These are phyloP conservation scores for Petrocephalus microphthalmus DNA, from an alignment of 2,113 vertebrate genomes.

Conservation along the genomic window DNA sequence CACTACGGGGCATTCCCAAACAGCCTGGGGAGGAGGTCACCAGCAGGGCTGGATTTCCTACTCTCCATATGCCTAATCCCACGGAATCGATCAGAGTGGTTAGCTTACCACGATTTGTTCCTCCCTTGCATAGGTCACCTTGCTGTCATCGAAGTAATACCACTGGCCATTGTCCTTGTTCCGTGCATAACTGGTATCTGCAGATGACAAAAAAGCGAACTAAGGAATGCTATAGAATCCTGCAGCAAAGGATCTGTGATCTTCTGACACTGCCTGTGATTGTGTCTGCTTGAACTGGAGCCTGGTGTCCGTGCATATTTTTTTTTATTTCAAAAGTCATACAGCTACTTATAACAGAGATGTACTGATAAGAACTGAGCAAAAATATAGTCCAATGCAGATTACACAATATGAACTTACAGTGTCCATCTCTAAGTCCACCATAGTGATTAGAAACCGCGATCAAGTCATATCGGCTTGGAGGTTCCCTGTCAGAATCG, in stretches of 20 bases:
- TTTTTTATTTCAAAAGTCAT: not conserved
- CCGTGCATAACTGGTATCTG: constrained; percentile 75
- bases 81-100: not conserved
- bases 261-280: not conserved
- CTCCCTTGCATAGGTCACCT: constrained; percentile 69
- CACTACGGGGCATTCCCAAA: not conserved
- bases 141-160: constrained; percentile 82
- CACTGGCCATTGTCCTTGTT: constrained; percentile 81
- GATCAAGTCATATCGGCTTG: constrained; percentile 78
- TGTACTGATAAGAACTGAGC: not conserved
- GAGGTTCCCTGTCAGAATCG: constrained; percentile 50
- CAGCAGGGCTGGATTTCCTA: not conserved
- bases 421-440: constrained; percentile 78
- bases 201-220: not conserved
- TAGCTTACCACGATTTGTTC: constrained; percentile 71
- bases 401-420: constrained; percentile 51
- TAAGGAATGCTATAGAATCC: not conserved
- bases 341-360: not conserved
- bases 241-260: not conserved
- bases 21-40: not conserved
- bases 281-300: not conserved
- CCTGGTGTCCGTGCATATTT: not conserved
- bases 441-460: constrained; percentile 84
- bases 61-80: not conserved
- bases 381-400: not conserved